These are phyloP conservation scores for Malaclemys terrapin DNA, from an alignment of 2,113 vertebrate genomes.

Conservation along the genomic window DNA sequence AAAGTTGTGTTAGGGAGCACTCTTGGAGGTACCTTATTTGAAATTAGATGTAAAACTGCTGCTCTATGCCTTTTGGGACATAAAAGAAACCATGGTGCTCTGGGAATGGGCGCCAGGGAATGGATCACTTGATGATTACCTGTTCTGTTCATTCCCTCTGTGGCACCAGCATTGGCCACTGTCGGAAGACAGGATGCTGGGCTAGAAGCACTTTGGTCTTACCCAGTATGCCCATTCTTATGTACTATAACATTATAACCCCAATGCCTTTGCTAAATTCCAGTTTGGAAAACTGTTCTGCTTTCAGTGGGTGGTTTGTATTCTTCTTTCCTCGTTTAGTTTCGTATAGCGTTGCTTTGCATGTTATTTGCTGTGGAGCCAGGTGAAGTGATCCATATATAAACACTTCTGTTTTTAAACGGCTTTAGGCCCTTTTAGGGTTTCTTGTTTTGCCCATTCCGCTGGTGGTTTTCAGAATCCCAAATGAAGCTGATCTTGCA, in stretches of 20 bases:
- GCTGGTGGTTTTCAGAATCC: neutral
- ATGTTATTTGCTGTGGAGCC: neutral
- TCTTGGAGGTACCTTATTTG: neutral
- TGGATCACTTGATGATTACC: too few relatives aligned
- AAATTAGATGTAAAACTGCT: neutral
- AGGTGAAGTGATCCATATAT: neutral
- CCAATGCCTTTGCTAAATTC: neutral
- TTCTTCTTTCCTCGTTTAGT: neutral
- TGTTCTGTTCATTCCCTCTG: too few relatives aligned
- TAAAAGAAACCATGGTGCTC: accelerated
- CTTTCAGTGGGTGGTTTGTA: neutral
- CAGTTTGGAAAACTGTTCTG: neutral
- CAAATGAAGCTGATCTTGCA: neutral
- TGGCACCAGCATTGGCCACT: too few relatives aligned
- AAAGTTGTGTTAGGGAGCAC: neutral
- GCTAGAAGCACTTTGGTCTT: too few relatives aligned
- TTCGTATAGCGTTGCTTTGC: neutral
- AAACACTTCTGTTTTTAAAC: neutral
- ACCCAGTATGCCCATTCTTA: too few relatives aligned
- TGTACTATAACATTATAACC: accelerated
- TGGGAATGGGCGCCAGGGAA: neutral
- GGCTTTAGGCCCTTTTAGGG: neutral
- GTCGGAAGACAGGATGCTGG: too few relatives aligned
- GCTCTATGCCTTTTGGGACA: accelerated
- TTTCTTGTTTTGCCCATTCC: neutral